A percentile compares a stretch with the other conserved stretches of the same genome.
Evolutionary conservation across 2,113 vertebrate genomes (phyloP).

Genomic region (Myrmophylax atrothorax): DNA sequence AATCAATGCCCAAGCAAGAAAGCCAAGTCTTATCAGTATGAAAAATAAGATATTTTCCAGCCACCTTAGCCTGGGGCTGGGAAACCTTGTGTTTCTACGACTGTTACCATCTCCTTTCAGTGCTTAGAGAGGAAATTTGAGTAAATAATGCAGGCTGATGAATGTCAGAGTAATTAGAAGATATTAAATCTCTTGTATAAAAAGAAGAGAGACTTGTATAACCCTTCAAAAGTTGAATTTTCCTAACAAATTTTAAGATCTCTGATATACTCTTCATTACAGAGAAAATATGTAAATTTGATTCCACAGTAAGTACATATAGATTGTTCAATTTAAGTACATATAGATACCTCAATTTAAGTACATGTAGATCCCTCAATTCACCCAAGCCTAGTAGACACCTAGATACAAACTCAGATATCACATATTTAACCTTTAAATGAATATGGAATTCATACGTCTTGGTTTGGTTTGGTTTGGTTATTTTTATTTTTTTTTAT

Average conservation of each 20-base stretch:
- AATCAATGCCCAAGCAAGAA: neutral
- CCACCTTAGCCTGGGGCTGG: neutral
- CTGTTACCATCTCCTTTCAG: neutral
- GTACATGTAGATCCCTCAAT: neutral
- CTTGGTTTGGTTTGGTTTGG: neutral
- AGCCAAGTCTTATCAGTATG: neutral
- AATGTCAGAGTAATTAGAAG: neutral
- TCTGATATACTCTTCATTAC: neutral
- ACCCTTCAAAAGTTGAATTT: neutral
- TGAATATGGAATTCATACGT: neutral
- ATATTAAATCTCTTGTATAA: neutral
- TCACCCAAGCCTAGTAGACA: neutral
- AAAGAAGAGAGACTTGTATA: neutral
- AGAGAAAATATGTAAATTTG: neutral
- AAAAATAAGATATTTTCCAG: neutral
- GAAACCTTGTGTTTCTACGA: neutral
- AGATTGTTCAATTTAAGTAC: neutral
- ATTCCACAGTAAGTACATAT: neutral
- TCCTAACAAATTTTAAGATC: neutral
- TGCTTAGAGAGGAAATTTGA: neutral
- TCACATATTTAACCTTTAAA: neutral
- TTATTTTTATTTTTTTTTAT: too few species aligned
- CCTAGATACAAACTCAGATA: neutral
- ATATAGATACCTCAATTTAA: neutral
- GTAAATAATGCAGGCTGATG: neutral